Percentiles rank a stretch among this genome's conserved stretches.
Conservation (phyloP, 1,140 invertebrate species). For the Cydia splendana region DNA sequence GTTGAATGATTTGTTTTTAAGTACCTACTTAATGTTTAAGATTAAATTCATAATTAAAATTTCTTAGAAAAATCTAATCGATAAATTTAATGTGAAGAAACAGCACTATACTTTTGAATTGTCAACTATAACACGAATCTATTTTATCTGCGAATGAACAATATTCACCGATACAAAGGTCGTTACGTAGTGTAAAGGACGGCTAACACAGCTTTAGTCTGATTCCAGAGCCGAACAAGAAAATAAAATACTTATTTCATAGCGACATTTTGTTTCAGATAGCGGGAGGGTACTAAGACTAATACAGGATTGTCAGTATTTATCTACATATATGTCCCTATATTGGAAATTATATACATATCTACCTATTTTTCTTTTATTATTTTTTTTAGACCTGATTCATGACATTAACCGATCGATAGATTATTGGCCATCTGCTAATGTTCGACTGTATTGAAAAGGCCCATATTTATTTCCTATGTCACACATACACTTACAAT, state of each 20-base stretch:
- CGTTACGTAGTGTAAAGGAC: slow-evolving; percentile 14
- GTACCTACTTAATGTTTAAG: not conserved
- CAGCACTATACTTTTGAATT: not conserved
- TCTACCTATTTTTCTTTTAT: too few species aligned
- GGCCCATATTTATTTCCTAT: too few species aligned
- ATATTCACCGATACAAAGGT: not conserved
- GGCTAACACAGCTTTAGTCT: slow-evolving; percentile 3
- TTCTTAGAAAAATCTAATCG: not conserved
- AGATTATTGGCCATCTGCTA: too few species aligned
- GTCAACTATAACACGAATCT: not conserved
- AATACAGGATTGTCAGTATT: not conserved
- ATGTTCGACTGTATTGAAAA: too few species aligned
- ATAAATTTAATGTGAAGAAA: not conserved
- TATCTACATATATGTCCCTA: not conserved
- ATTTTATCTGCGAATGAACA: slow-evolving; percentile 4
- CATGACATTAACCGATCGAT: too few species aligned
- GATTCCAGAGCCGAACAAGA: not conserved
- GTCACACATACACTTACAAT: too few species aligned
- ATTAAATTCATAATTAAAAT: not conserved
- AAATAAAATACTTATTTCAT: slow-evolving; percentile 7
- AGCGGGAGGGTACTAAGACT: not conserved
- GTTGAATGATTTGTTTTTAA: not conserved
- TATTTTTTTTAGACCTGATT: too few species aligned
- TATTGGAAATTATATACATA: too few species aligned
- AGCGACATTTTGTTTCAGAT: not conserved